phyloP scores from a whole-genome alignment of 2,888 invertebrate species.

The Bembecia ichneumoniformis region DNA sequence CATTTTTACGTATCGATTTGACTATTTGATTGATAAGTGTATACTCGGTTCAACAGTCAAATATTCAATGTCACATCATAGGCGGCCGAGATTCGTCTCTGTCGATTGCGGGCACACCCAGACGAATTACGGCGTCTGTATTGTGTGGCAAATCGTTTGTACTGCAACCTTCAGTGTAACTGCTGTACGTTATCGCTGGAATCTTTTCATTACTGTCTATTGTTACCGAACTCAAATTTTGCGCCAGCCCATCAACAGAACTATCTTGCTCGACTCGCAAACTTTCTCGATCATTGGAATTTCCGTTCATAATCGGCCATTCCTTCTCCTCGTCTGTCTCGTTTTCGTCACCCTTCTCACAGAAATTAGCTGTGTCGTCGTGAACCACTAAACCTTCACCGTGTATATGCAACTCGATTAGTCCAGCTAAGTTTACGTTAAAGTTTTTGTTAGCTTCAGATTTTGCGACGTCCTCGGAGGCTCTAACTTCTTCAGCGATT shows the following conservation, averaged over 20 bases:
- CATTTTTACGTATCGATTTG: slow-evolving; percentile 31
- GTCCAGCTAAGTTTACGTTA: slow-evolving; percentile 56
- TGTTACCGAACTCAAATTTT: slow-evolving; percentile 44
- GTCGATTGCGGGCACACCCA: slow-evolving; percentile 60
- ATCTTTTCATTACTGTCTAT: slow-evolving; percentile 53
- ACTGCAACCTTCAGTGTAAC: slow-evolving; percentile 51
- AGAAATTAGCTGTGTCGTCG: neutral
- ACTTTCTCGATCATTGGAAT: slow-evolving; percentile 41
- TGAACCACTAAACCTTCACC: slow-evolving; percentile 46
- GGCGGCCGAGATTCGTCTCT: slow-evolving; percentile 64
- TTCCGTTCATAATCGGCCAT: slow-evolving; percentile 65
- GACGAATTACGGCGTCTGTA: slow-evolving; percentile 46
- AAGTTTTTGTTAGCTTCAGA: slow-evolving; percentile 32
- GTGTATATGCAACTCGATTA: slow-evolving; percentile 48
- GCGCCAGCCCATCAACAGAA: slow-evolving; percentile 44
- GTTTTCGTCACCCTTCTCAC: slow-evolving; percentile 27
- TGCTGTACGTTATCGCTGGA: slow-evolving; percentile 64
- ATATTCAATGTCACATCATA: slow-evolving; percentile 44
- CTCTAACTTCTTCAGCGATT: slow-evolving; percentile 37
- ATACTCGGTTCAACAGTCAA: neutral
- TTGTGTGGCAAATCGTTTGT: slow-evolving; percentile 40
- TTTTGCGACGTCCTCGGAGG: slow-evolving; percentile 21
- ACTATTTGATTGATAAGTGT: slow-evolving; percentile 1
- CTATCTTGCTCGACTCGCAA: slow-evolving; percentile 25
- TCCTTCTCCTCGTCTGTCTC: slow-evolving; percentile 55